A percentile compares a stretch with the other conserved stretches of the same genome.
phyloP scores from a whole-genome alignment of 2,797 vertebrate species.

The Crenuchus spilurus region DNA sequence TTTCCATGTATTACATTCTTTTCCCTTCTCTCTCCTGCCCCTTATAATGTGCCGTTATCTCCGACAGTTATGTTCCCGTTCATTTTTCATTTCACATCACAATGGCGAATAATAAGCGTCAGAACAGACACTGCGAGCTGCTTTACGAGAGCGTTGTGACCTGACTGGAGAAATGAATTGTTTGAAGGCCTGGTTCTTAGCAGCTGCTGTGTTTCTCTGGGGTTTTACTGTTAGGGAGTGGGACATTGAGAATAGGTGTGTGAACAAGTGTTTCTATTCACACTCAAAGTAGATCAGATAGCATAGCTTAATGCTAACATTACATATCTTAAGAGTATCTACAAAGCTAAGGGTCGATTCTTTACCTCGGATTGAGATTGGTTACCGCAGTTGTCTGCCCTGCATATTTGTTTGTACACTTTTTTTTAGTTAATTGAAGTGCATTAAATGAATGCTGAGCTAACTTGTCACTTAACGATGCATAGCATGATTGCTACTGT shows the following conservation, averaged over 20 bases:
- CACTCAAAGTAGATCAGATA: too few species aligned
- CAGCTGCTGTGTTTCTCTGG: slow-evolving; percentile 6
- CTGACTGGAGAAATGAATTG: slow-evolving; percentile 49
- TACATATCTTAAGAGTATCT: not conserved
- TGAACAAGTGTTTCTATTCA: not conserved
- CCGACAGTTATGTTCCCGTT: slow-evolving; percentile 42
- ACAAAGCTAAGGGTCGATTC: not conserved
- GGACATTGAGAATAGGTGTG: not conserved
- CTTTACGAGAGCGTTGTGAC: slow-evolving; percentile 51
- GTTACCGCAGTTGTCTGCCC: not conserved
- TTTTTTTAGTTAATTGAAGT: too few species aligned
- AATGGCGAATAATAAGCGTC: slow-evolving; percentile 57
- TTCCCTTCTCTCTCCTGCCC: slow-evolving; percentile 37
- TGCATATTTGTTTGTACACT: not conserved
- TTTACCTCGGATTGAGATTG: too few species aligned
- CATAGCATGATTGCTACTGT: too few species aligned
- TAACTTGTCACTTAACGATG: too few species aligned
- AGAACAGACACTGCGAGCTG: slow-evolving; percentile 33
- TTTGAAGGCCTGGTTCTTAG: slow-evolving; percentile 49
- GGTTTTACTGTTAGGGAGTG: not conserved
- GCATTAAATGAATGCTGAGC: too few species aligned
- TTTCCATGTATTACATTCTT: slow-evolving; percentile 51
- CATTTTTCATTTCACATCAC: slow-evolving; percentile 54
- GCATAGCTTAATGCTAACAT: not conserved
- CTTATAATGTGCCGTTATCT: slow-evolving; percentile 55